Percentiles rank a stretch among this genome's conserved stretches.
These are phyloP conservation scores for Pterostichus madidus DNA, from an alignment of 2,888 invertebrate species.

Conservation along the genomic window DNA sequence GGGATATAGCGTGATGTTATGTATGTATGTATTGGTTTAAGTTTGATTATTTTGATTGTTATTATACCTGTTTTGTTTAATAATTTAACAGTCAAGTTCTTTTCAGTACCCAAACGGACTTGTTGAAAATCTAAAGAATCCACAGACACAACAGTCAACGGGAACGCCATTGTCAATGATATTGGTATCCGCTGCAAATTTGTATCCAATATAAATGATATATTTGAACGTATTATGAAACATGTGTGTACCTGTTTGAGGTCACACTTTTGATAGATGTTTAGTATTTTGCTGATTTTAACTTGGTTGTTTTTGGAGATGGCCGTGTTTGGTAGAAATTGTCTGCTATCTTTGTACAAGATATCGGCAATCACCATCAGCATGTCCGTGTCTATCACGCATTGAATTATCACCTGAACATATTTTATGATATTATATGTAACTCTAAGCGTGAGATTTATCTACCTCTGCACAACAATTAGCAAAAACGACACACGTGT, in stretches of 20 bases:
- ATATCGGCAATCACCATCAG: constrained; percentile 1
- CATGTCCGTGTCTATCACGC: background rate
- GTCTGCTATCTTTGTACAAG: background rate
- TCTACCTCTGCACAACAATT: constrained; percentile 26
- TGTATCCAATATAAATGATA: background rate
- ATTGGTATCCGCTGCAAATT: background rate
- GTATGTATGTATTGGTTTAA: too few relatives aligned
- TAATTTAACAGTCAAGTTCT: constrained; percentile 12
- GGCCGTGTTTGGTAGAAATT: background rate
- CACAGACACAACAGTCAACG: background rate
- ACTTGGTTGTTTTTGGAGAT: constrained; percentile 2
- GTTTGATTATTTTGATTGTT: too few relatives aligned
- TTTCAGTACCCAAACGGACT: background rate
- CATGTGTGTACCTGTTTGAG: background rate
- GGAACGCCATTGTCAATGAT: background rate
- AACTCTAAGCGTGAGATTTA: too few relatives aligned
- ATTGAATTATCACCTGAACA: background rate
- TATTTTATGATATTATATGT: background rate
- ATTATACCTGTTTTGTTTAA: constrained; percentile 38
- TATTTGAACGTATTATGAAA: background rate
- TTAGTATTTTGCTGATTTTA: constrained; percentile 10
- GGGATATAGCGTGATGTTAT: too few relatives aligned
- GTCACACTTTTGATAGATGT: constrained; percentile 37
- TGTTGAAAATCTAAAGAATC: background rate
- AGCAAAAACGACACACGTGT: background rate